These are phyloP conservation scores for Myiopsitta monachus DNA, from an alignment of 2,113 vertebrate species.

Conservation along the genomic window DNA sequence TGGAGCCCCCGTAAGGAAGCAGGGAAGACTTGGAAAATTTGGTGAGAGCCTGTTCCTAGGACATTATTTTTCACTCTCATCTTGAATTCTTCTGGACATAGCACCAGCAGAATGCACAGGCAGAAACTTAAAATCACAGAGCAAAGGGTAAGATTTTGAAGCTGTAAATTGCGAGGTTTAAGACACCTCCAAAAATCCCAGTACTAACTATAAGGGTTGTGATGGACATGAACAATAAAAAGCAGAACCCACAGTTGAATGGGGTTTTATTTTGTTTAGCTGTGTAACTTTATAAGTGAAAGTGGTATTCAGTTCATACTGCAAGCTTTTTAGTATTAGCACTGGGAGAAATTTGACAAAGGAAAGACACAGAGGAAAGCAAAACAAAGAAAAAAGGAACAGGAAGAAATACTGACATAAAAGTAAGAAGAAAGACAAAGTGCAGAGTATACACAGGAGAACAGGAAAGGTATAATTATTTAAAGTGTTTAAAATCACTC, in stretches of 20 bases:
- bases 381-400: neutral
- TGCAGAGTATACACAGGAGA: neutral
- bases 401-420: neutral
- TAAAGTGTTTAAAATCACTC: conserved; percentile 10
- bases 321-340: neutral
- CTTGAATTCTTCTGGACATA: neutral
- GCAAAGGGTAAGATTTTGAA: neutral
- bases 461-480: conserved; percentile 3
- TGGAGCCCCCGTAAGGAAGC: neutral
- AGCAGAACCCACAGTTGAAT: neutral
- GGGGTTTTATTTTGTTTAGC: neutral
- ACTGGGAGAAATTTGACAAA: neutral
- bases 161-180: neutral
- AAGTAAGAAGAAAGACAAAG: conserved; percentile 6
- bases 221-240: neutral
- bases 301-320: neutral
- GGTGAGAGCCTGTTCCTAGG: neutral
- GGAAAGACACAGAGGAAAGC: neutral
- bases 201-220: neutral
- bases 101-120: neutral
- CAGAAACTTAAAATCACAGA: neutral
- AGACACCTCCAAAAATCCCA: neutral
- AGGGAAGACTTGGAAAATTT: neutral
- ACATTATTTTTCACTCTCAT: neutral
- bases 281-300: neutral